A percentile compares a stretch with the other conserved stretches of the same genome.
Conservation (phyloP, 2,113 vertebrate species). For the Cottus gobio region DNA sequence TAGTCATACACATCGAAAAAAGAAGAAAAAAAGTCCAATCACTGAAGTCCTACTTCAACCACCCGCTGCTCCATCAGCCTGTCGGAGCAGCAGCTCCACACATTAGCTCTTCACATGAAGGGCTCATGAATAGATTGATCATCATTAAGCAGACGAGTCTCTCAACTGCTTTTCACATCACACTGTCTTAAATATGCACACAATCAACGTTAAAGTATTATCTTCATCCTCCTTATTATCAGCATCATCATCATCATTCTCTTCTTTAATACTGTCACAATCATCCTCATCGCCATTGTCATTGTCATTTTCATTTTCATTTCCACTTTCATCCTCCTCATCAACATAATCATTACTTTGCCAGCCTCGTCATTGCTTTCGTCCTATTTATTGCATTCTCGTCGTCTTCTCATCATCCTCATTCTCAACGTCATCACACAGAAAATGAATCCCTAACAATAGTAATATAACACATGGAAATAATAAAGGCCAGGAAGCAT, state of each 20-base stretch:
- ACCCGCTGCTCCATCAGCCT: constrained; percentile 4
- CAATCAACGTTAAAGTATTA: neutral
- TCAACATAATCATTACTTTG: neutral
- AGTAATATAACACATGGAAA: neutral
- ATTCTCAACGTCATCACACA: neutral
- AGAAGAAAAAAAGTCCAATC: constrained; percentile 45
- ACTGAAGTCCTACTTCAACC: constrained; percentile 49
- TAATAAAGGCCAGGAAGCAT: neutral
- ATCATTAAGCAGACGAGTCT: constrained; percentile 42
- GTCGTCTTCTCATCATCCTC: neutral
- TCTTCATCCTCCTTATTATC: neutral
- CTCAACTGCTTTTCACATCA: neutral
- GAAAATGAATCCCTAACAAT: neutral
- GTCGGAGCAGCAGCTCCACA: constrained; percentile 12
- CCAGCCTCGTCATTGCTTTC: neutral
- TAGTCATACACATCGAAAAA: constrained; percentile 36
- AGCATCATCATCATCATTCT: neutral
- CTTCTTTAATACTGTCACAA: neutral
- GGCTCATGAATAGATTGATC: constrained; percentile 64
- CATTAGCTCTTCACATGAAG: constrained; percentile 56
- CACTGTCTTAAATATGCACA: neutral
- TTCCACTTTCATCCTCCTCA: too few species aligned
- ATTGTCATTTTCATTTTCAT: neutral
- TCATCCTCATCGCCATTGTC: neutral
- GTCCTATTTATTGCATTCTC: neutral